phyloP scores from a whole-genome alignment of 1,140 invertebrate genomes.

The Pogonomyrmex californicus region DNA sequence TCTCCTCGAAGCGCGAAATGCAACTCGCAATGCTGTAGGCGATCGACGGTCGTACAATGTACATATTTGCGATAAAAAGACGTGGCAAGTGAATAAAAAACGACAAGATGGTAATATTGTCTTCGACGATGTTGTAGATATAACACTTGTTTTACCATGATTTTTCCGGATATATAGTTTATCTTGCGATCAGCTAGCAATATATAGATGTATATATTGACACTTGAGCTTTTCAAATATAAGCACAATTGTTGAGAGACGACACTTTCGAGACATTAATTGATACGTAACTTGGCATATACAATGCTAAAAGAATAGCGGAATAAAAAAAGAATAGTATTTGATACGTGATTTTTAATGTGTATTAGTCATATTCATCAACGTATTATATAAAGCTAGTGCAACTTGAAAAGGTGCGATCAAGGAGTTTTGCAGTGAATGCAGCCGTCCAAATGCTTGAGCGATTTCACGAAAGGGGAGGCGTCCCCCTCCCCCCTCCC shows the following conservation, averaged over 20 bases:
- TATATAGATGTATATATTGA: too few relatives aligned
- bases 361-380: background rate
- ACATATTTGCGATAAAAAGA: constrained; percentile 21
- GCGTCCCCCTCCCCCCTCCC: background rate
- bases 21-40: constrained; percentile 23
- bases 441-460: constrained; percentile 57
- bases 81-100: constrained; percentile 16
- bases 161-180: background rate
- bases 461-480: constrained; percentile 48
- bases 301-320: background rate
- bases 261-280: background rate
- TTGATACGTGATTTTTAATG: constrained; percentile 21
- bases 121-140: background rate
- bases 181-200: background rate
- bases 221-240: background rate
- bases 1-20: constrained; percentile 47
- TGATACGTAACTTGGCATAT: background rate
- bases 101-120: background rate
- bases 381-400: background rate
- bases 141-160: background rate
- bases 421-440: constrained; percentile 48
- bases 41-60: constrained; percentile 21
- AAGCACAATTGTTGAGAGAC: background rate
- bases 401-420: constrained; percentile 56
- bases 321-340: background rate